phyloP scores from a whole-genome alignment of 1,140 invertebrate species.

The Condylostylus longicornis region DNA sequence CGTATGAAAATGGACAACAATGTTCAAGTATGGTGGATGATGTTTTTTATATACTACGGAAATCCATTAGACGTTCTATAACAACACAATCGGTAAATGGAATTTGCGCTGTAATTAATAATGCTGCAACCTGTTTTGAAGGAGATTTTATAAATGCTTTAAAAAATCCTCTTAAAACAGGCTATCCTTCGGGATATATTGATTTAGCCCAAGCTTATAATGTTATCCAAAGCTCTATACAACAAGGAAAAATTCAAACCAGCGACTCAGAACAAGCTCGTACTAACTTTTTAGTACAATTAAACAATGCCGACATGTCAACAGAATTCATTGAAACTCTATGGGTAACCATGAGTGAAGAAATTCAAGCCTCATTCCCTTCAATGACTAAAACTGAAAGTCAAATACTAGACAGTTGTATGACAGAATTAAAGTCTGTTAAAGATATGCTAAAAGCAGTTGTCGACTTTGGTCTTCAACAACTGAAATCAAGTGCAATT shows the following conservation, averaged over 20 bases:
- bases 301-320: conserved; percentile 87
- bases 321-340: conserved; percentile 79
- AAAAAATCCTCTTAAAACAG: conserved; percentile 56
- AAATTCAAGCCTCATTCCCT: conserved; percentile 47
- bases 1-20: conserved; percentile 47
- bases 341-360: conserved; percentile 52
- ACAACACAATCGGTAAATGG: conserved; percentile 86
- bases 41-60: conserved; percentile 94
- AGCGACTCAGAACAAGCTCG: conserved; percentile 61
- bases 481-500: conserved; percentile 63
- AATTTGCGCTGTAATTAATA: conserved; percentile 92
- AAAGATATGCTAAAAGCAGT: conserved; percentile 60
- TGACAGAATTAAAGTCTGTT: conserved; percentile 43
- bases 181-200: conserved; percentile 74
- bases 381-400: conserved; percentile 46
- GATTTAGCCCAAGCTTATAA: conserved; percentile 66
- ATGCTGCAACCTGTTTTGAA: conserved; percentile 77
- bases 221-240: conserved; percentile 63
- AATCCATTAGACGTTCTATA: conserved; percentile 80
- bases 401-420: conserved; percentile 59
- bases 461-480: conserved; percentile 71
- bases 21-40: conserved; percentile 94
- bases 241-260: conserved; percentile 65
- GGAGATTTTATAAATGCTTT: conserved; percentile 68
- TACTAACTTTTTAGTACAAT: conserved; percentile 40